Base-by-base conservation (phyloP, 2,797 vertebrate genomes). In the Sus cebifrons region DNA sequence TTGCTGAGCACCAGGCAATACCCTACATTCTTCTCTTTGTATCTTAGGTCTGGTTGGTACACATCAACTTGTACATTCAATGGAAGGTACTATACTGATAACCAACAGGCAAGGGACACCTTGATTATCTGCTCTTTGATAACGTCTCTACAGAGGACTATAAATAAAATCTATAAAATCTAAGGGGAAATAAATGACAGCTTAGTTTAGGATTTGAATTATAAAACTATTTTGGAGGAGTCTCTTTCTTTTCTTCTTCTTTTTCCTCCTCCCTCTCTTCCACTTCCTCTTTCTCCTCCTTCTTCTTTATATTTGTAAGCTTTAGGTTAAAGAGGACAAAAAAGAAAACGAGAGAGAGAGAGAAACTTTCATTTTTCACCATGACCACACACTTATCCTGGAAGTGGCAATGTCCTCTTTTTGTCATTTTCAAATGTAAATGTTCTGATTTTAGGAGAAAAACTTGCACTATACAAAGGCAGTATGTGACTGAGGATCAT, bases 71-170 rank as follows among this genome's bases (percentile, higher is more conserved):
- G 15, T 32, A 3, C 23, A 9, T 27, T 81, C 21, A 81, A 20
- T 86, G 67, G 84, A 84, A 89, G 65, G 83, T 92, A 96, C 83
- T 52, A 10, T 92, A 52, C n/a, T 65, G 68, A 82, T 64, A 71
- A 97, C 94, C 87, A 91, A 91, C 65, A 95, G 25, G 21, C 86
- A 92, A 97, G 4, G 3, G 29, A 77, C 62, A 91, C 71, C 81
- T 97, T 95, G 82, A 94, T 94, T 96, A 96, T 94, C 93, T 97
- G 49, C 70, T 97, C 29, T 95, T 91, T 88, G 71, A 89, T 54
- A 95, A 77, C 96, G 97, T 96, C 91, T 14, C 64, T 89, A 89
- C 89, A 95, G 95, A 98, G 94, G 98, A 40, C 2, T 95, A 96
- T 40, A 96, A 91, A 96, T 92, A 96, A 97, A 97, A 82, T 16